Base-by-base conservation (phyloP, 1,140 invertebrate genomes). In the Tyrophagus putrescentiae region DNA sequence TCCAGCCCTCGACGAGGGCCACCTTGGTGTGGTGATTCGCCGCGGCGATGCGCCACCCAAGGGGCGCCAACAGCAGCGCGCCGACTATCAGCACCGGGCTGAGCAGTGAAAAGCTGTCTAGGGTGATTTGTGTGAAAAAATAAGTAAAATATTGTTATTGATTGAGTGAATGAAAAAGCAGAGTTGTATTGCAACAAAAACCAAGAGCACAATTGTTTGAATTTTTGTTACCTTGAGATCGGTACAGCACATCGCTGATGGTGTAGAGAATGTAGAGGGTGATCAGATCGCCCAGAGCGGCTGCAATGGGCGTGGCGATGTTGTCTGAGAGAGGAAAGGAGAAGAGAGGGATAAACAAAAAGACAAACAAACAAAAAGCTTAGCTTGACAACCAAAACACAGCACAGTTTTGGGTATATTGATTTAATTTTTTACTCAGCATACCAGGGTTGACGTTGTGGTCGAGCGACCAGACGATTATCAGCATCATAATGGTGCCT, bases 251-350 rank as follows among this genome's bases (percentile, higher is more conserved):
- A 1, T 60, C 6, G 21, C 27, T 41, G 28, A 65, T 60, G 9
- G 32, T 52, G 27, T 57, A 56, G 2, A 64, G 29, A 4, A 64
- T 32, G 7, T n/a, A 80, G 60, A 96, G 76, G 3, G 91, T 93
- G 31, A 83, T 90, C 39, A 96, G 76, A 75, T 96, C 92, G 23
- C 92, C 92, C 28, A 97, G 76, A 69, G 88, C 92, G 5, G 93
- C 91, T 39, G 92, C 92, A 65, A 97, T 92, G 11, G 93, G 93
- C 42, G 92, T 96, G 9, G 93, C 91, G 48, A 98, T 82, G 72
- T 97, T 97, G 70, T 98, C 93, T 25, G 93, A 93, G 75, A 96
- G 85, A 64, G 84, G 79, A 67, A n/a, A n/a, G 92, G 75, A 96
- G 85, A 64, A 84, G 79, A 67, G 83, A 81, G 60, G 80, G 78